These are phyloP conservation scores for Scrobipalpa costella DNA, from an alignment of 2,888 invertebrate genomes.

Conservation along the genomic window DNA sequence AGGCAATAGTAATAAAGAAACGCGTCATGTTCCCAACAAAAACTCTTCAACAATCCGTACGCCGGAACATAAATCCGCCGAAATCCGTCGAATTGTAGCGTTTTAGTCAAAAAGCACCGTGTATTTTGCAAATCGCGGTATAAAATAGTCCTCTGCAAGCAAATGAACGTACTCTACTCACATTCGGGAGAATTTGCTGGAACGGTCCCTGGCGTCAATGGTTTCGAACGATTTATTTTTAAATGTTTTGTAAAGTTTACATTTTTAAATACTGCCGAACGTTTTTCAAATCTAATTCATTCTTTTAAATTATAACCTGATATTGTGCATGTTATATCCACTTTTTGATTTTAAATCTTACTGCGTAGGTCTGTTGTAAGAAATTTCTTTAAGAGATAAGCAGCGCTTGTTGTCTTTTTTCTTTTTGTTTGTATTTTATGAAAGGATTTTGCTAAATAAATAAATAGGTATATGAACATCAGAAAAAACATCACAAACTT, in stretches of 20 bases:
- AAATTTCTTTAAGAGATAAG: no score
- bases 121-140: conserved; percentile 23
- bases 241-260: background rate
- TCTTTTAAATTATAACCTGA: no score
- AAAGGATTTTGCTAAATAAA: no score
- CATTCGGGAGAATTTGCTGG: conserved; percentile 17
- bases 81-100: conserved; percentile 23
- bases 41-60: conserved; percentile 23
- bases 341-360: no score
- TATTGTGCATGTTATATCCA: no score
- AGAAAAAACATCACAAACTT: no score
- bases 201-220: conserved; percentile 7
- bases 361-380: no score
- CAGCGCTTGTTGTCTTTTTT: no score
- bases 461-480: no score
- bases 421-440: no score
- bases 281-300: no score
- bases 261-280: no score
- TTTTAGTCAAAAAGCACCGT: conserved; percentile 26
- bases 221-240: conserved; percentile 1
- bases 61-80: conserved; percentile 28
- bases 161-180: conserved; percentile 9
- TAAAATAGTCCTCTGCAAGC: conserved; percentile 14
- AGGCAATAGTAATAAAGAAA: conserved; percentile 14
- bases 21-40: conserved; percentile 11